Evolutionary conservation across 2,797 vertebrate species (phyloP), one percentile per base, ranked within the genome.

Genomic region (Dallia pectoralis): DNA sequence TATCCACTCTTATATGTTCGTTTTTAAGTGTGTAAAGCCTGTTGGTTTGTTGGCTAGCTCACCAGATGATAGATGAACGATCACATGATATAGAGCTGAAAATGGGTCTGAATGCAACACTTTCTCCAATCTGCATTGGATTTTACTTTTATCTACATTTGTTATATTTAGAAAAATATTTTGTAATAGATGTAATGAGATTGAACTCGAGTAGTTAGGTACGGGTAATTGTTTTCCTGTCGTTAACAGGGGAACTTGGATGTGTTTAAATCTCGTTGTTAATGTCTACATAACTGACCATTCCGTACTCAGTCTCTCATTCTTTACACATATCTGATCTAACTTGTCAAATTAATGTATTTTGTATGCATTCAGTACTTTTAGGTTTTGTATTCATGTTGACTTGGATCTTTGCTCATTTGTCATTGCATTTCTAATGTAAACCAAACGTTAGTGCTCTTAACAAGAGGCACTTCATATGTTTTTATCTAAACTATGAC

Each of bases 1-100:
- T 3, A 4, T n/a, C 40, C 59, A 4, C 29, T 19, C 19, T 4
- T 69, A 27, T 8, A 29, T 47, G 29, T 14, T 59, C 25, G 29
- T 62, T 30, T 48, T 22, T 32, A 14, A 59, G 3, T 22, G 19
- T 56, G n/a, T 56, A 19, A 64, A 63, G 62, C 30, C 16, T 64
- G 62, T 63, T 16, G 14, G 40, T 25, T 6, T 30, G 44, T 30
- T 30, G 66, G 72, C 74, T 77, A 82, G 75, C 65, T 73, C 66
- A 25, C 76, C 69, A 69, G n/a, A 77, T 75, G 77, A 79, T 85
- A 86, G 85, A 82, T 76, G 79, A 73, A 51, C 78, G 84, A 56
- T 93, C 91, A 93, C 91, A 90, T 93, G 92, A 93, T 91, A 91
- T 40, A 44, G n/a, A n/a, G 82, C 65, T 80, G 79, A 65, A 74